Percentiles rank a stretch among this genome's conserved stretches.
Evolutionary conservation across 1,140 invertebrate species (phyloP).

Genomic region (Conus betulinus): DNA sequence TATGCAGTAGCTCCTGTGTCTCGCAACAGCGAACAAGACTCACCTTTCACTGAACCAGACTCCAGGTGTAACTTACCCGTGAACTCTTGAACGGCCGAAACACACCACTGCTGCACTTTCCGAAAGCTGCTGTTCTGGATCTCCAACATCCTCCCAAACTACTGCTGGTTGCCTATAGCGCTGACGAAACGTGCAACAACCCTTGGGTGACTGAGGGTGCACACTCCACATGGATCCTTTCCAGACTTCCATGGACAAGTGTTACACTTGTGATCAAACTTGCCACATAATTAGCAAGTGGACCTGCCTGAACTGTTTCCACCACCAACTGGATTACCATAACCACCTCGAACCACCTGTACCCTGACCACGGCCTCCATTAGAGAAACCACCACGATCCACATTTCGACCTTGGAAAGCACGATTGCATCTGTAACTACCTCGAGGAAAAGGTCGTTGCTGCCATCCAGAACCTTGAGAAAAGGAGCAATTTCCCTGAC

Average conservation of each 20-base stretch:
- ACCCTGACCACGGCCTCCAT: too few relatives aligned
- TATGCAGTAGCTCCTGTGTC: neutral
- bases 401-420: neutral
- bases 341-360: neutral
- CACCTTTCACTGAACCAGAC: neutral
- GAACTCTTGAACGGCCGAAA: neutral
- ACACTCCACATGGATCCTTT: neutral
- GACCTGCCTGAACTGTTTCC: neutral
- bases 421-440: neutral
- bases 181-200: neutral
- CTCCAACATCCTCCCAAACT: neutral
- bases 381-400: too few relatives aligned
- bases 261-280: neutral
- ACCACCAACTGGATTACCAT: neutral
- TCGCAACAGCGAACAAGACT: too few relatives aligned
- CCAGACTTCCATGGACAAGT: neutral
- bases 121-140: neutral
- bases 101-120: neutral
- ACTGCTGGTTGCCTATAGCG: neutral
- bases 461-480: too few relatives aligned
- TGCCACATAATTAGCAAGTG: neutral
- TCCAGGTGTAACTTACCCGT: neutral
- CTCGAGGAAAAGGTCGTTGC: neutral
- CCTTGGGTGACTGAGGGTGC: neutral
- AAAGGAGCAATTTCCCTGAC: too few relatives aligned